Evolutionary conservation across 2,888 invertebrate species (phyloP).

Genomic region (Volucella inanis): DNA sequence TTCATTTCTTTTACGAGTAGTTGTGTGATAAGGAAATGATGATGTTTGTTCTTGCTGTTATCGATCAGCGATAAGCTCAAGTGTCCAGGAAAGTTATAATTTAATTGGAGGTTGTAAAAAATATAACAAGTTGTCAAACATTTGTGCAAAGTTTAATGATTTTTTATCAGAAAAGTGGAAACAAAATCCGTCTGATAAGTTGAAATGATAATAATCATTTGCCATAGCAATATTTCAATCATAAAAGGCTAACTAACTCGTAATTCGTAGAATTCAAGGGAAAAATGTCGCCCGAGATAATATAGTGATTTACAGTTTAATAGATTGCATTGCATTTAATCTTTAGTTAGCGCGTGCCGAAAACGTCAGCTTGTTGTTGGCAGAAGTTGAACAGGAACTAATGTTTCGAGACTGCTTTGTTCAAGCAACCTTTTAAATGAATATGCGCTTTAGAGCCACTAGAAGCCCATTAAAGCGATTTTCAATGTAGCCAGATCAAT

Average conservation of each 20-base stretch:
- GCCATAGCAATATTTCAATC: constrained; percentile 4
- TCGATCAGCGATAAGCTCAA: neutral
- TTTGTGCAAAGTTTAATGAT: constrained; percentile 1
- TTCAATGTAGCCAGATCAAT: too few relatives aligned
- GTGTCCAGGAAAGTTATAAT: constrained; percentile 30
- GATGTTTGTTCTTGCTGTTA: constrained; percentile 10
- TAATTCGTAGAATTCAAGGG: neutral
- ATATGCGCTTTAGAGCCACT: too few relatives aligned
- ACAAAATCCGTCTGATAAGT: constrained; percentile 16
- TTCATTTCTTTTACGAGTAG: constrained; percentile 17
- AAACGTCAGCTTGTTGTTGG: too few relatives aligned
- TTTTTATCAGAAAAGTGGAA: constrained; percentile 1
- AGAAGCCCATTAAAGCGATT: too few relatives aligned
- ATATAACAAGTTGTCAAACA: constrained; percentile 15
- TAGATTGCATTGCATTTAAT: too few relatives aligned
- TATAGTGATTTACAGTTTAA: too few relatives aligned
- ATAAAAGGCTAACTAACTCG: neutral
- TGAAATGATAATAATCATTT: neutral
- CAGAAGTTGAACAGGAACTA: too few relatives aligned
- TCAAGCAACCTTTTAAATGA: too few relatives aligned
- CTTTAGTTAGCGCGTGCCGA: too few relatives aligned
- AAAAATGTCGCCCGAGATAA: neutral
- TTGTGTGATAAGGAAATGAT: constrained; percentile 17
- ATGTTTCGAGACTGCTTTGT: too few relatives aligned
- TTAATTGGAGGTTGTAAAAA: constrained; percentile 4